These are phyloP conservation scores for Ganaspis sp. DNA, from an alignment of 1,140 invertebrate genomes.

Conservation along the genomic window DNA sequence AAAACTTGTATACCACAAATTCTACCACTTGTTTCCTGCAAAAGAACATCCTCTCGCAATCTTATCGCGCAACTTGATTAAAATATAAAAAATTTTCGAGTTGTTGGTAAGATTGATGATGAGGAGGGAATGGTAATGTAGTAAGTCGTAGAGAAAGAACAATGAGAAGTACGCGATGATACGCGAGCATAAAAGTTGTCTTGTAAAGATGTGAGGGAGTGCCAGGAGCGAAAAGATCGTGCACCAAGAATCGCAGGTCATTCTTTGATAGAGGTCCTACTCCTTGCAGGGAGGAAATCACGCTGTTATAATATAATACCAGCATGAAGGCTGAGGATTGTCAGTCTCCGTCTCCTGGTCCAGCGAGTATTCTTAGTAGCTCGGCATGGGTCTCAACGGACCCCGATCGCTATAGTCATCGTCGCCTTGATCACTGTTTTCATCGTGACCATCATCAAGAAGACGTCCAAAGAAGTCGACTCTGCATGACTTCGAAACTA, in stretches of 20 bases:
- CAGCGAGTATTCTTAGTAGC: too few species aligned
- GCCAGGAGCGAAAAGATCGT: slow-evolving; percentile 5
- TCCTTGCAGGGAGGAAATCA: not conserved
- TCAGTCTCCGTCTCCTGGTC: too few species aligned
- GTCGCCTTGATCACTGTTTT: too few species aligned
- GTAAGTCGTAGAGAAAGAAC: not conserved
- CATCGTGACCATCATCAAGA: too few species aligned
- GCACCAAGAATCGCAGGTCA: slow-evolving; percentile 1
- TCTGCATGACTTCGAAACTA: too few species aligned
- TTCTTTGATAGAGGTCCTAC: not conserved
- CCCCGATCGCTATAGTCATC: too few species aligned
- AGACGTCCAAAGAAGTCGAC: too few species aligned
- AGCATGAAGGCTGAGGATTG: not conserved
- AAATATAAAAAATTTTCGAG: not conserved
- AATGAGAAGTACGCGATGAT: not conserved
- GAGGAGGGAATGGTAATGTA: not conserved
- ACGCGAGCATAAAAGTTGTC: slow-evolving; percentile 14
- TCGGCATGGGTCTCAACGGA: too few species aligned
- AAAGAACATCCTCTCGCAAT: not conserved
- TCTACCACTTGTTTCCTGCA: not conserved
- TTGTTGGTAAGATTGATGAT: slow-evolving; percentile 12
- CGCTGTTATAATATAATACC: not conserved
- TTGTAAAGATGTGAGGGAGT: slow-evolving; percentile 3
- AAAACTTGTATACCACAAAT: not conserved
- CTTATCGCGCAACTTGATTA: slow-evolving; percentile 1